Evolutionary conservation across 2,888 invertebrate genomes (phyloP), one percentile per base, ranked within the genome.

Genomic region (Campoplex capitator): DNA sequence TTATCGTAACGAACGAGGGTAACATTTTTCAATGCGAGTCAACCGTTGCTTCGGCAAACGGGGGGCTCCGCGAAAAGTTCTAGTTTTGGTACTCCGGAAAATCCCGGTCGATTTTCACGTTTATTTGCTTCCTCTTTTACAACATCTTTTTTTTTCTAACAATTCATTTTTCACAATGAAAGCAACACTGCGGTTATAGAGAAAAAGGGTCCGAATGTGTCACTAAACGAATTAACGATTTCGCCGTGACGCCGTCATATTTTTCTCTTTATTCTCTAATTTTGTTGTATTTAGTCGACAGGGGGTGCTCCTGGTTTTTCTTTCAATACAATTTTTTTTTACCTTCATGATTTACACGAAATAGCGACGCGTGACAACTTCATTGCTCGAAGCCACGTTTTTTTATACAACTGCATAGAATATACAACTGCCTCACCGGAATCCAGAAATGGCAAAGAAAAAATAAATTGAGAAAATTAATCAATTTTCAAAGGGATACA

Each of bases 201-300:
- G 38, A 54, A 58, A 38, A 42, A 76, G 51, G 68, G 68, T 42
- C 65, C n/a, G 7, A 42, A 35, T 68, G 28, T 48, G 70, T 74
- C 86, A 58, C 71, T 32, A 81, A 77, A 75, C 70, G 74, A 80
- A 80, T 86, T 82, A 84, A 84, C 81, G 87, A 75, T 54, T 32
- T 13, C n/a, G 45, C 65, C 77, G 83, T 84, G 74, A 86, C 83
- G 42, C 11, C 1, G 56, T 68, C 13, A 77, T 51, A 70, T 80
- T 86, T 68, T 13, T n/a, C 4, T 32, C 32, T 76, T 67, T 16
- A 23, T 23, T 23, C 56, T 6, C 48, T 51, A 78, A 83, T 77
- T 87, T 77, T 7, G 23, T 77, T 80, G n/a, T 45, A 58, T 74
- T 77, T 70, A 86, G 75, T 35, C 80, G 32, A 45, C 73, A 42